Base-by-base conservation (phyloP, 92 coral and sea anemone species). In the Phymanthus crucifer region DNA sequence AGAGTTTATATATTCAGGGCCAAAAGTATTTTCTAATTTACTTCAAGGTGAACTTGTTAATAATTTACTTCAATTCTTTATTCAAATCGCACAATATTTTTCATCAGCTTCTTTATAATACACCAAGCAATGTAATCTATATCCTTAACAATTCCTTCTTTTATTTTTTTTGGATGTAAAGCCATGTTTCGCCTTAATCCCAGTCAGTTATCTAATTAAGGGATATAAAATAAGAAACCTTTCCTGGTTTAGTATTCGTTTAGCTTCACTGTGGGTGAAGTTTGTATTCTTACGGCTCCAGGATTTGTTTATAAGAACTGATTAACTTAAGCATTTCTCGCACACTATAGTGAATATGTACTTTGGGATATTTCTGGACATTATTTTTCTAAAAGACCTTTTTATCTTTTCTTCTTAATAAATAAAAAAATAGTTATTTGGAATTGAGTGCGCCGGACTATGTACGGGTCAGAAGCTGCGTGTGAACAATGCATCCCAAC, bases 1-100 rank as follows among this genome's bases (percentile, higher is more conserved):
- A 61, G 36, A 12, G 8, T 61, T 27, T 7, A 0, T 4, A 12
- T 29, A 29, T 76, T 76, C 70, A 40, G 37, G 3, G 14, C 12
- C 48, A 40, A n/a, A 27, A 54, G 24, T 75, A 19, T 76, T 76
- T 74, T 6, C 33, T 48, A 76, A 76, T 76, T 76, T 56, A 76
- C 69, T 76, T 56, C 70, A 32, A 32, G 70, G 27, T 76, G 70
- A 76, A 76, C 80, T 73, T 27, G 70, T 76, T 27, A 76, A 50
- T 76, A 14, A 76, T 76, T 76, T 13, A 70, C 6, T 8, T 45
- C 1, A 33, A 48, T 56, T 56, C 70, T 26, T 33, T 54, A 61
- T 61, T 61, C 68, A 61, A 24, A 61, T 61, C 29, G 33, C 35
- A 27, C 68, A 61, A 61, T 61, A 61, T 61, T 61, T 17, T 5